Conservation (phyloP, 1,140 invertebrate genomes). For the Lamellibrachia luymesi region DNA sequence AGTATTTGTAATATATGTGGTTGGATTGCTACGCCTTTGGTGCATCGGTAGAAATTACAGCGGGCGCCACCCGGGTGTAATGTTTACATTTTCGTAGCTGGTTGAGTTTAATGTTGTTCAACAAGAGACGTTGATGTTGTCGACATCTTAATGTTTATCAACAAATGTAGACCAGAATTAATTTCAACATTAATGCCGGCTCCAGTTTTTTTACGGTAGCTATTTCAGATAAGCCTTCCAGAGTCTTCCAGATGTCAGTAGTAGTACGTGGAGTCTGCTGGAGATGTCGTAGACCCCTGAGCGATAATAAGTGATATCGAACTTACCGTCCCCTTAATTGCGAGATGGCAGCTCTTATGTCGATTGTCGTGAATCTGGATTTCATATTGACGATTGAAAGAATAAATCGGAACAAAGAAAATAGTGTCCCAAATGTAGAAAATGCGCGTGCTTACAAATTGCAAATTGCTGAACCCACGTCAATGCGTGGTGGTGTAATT, state of each 20-base stretch:
- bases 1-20: too few relatives aligned
- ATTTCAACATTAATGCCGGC: too few relatives aligned
- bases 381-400: constrained; percentile 69
- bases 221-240: background rate
- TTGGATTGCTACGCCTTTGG: too few relatives aligned
- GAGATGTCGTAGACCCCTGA: constrained; percentile 57
- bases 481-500: background rate
- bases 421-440: background rate
- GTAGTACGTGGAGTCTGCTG: constrained; percentile 43
- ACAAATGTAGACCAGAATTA: too few relatives aligned
- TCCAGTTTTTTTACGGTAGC: background rate
- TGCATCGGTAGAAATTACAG: too few relatives aligned
- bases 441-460: background rate
- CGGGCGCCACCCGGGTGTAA: too few relatives aligned
- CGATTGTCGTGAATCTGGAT: constrained; percentile 84
- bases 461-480: background rate
- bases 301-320: background rate
- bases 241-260: background rate
- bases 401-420: background rate
- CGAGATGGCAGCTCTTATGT: constrained; percentile 77
- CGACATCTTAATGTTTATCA: background rate
- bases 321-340: constrained; percentile 59
- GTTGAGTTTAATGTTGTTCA: too few relatives aligned
- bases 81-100: too few relatives aligned
- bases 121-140: background rate